Percentiles rank a stretch among this genome's conserved stretches.
Evolutionary conservation across 2,797 vertebrate genomes (phyloP).

Genomic region (Cephalopachus bancanus): DNA sequence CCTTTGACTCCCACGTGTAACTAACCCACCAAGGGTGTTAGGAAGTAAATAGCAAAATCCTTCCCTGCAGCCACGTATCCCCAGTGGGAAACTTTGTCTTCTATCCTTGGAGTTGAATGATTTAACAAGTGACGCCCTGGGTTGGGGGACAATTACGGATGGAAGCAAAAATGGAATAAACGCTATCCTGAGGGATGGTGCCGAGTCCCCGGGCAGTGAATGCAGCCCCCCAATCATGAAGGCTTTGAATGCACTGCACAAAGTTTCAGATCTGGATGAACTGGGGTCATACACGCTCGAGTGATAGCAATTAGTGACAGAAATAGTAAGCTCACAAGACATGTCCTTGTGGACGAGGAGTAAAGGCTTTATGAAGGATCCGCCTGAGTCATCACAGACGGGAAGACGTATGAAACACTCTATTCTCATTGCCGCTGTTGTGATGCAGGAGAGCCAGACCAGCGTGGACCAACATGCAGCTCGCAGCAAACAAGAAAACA

Average conservation of each 20-base stretch:
- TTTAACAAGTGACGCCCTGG: background rate
- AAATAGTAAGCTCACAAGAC: background rate
- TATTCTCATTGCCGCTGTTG: background rate
- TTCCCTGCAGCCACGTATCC: background rate
- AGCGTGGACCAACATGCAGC: background rate
- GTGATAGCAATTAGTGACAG: slow-evolving; percentile 19
- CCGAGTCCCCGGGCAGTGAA: background rate
- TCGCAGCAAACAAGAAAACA: slow-evolving; percentile 18
- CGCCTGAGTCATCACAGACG: background rate
- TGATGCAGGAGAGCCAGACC: background rate
- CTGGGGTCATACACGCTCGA: background rate
- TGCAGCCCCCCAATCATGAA: background rate
- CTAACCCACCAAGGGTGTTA: background rate
- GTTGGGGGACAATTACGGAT: background rate
- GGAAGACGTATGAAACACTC: background rate
- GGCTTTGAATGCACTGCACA: background rate
- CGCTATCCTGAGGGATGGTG: background rate
- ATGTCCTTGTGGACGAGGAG: background rate
- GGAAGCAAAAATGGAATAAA: background rate
- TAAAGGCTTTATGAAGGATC: slow-evolving; percentile 26
- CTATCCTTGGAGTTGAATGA: background rate
- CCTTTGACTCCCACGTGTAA: background rate
- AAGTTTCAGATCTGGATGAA: slow-evolving; percentile 21
- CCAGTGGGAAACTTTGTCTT: background rate
- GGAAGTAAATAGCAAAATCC: background rate